Evolutionary conservation across 2,113 vertebrate genomes (phyloP), one percentile per base, ranked within the genome.

Genomic region (Upupa epops): DNA sequence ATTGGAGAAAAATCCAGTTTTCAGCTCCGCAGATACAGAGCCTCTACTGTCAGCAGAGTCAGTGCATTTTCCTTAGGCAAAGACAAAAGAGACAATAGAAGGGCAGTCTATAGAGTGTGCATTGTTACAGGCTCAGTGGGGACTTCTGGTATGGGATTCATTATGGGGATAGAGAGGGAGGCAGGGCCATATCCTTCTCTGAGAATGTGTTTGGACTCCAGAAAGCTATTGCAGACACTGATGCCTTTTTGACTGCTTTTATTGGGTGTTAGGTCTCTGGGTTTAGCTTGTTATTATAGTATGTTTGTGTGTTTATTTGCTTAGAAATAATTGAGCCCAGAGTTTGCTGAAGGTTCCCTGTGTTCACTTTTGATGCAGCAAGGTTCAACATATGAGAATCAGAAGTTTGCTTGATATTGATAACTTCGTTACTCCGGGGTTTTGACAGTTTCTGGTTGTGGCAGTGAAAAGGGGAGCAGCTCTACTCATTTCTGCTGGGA

Each of bases 41-140:
- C 46, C 31, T 83, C 91, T 37, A 87, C 66, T 89, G 91, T 87
- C 91, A 91, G 59, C 74, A 91, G 59, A 91, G 91, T 83, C 36
- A 55, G 22, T 51, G 66, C 82, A 40, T 89, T 94, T 93, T 96
- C 95, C 91, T 81, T 89, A 91, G 86, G 71, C 89, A 91, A 92
- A 84, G 54, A 51, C 86, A 56, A 40, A 85, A 72, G 59, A 69
- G 81, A 94, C 93, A 93, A 92, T 87, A 66, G 74, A 86, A 91
- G 40, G 68, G 52, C 66, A 80, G n/a, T 83, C 87, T 85, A 79
- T 70, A 73, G 55, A 91, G 78, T 34, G 22, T 59, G 29, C 55
- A 95, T 92, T 94, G 89, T 95, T 91, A 72, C 32, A 89, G 85
- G 25, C 93, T 85, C 94, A 79, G 84, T 77, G 20, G 84, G 87